A percentile compares a stretch with the other conserved stretches of the same genome.
Conservation (phyloP, 2,888 invertebrate genomes). For the Drosophila lutescens region DNA sequence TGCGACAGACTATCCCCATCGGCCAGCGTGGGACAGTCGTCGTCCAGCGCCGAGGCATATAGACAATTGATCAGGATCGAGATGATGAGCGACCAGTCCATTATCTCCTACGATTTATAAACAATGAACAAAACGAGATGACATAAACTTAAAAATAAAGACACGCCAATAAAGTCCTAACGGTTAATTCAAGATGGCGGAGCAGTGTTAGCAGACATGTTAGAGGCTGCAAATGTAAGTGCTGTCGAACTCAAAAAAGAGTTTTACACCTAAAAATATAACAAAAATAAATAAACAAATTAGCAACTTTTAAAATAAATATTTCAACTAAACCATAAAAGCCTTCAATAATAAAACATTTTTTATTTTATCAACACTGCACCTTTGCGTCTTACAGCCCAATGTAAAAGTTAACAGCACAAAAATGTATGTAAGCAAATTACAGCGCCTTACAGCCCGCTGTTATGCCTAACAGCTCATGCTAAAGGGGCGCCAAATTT, state of each 20-base stretch:
- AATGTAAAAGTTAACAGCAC: background rate
- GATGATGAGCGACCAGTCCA: constrained; percentile 56
- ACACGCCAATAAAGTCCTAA: constrained; percentile 17
- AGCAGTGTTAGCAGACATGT: background rate
- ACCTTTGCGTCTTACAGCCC: background rate
- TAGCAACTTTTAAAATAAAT: background rate
- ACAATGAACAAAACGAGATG: background rate
- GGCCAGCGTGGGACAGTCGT: constrained; percentile 85
- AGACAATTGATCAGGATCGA: constrained; percentile 51
- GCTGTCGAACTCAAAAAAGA: background rate
- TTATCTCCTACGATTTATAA: constrained; percentile 8
- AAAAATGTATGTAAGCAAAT: background rate
- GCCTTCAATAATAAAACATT: too few species aligned
- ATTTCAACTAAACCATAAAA: background rate
- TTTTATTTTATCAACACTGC: too few species aligned
- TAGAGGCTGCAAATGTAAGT: background rate
- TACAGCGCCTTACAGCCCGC: background rate
- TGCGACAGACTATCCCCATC: constrained; percentile 88
- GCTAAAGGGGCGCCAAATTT: background rate
- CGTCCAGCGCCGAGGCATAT: constrained; percentile 2
- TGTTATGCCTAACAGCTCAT: background rate
- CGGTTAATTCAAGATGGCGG: constrained; percentile 36
- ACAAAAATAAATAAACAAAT: background rate
- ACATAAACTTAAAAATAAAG: constrained; percentile 9
- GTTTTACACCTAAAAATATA: background rate